These are phyloP conservation scores for Procambarus virginalis DNA, from an alignment of 1,140 invertebrate species.

Conservation along the genomic window DNA sequence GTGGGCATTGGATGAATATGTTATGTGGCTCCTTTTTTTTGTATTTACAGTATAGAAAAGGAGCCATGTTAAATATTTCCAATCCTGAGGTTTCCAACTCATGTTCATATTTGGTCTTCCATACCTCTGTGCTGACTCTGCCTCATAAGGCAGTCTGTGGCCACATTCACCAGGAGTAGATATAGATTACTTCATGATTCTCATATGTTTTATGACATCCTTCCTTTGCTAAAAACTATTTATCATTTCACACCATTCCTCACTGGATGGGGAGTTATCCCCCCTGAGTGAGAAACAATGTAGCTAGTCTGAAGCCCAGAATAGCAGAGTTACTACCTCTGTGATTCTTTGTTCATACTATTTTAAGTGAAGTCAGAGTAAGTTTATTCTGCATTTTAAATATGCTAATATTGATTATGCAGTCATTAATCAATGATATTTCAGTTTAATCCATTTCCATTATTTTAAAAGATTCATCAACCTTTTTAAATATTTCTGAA, in stretches of 20 bases:
- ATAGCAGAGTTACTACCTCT: constrained; percentile 5
- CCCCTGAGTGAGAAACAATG: background rate
- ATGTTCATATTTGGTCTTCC: constrained; percentile 58
- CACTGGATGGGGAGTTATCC: background rate
- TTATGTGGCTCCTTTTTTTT: constrained; percentile 15
- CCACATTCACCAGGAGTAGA: background rate
- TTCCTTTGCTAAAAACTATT: background rate
- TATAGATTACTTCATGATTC: constrained; percentile 12
- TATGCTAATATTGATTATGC: background rate
- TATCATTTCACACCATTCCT: background rate
- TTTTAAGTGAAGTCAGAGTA: background rate
- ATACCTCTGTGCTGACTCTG: constrained; percentile 19
- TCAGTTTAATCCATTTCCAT: constrained; percentile 8
- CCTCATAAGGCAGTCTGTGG: constrained; percentile 20
- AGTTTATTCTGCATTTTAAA: background rate
- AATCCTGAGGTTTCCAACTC: constrained; percentile 41
- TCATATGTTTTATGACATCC: constrained; percentile 20
- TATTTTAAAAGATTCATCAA: constrained; percentile 5
- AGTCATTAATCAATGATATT: constrained; percentile 4
- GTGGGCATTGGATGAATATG: constrained; percentile 20
- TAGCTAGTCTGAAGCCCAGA: constrained; percentile 11
- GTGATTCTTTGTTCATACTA: constrained; percentile 6
- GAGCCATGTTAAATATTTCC: constrained; percentile 19
- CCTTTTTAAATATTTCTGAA: background rate
- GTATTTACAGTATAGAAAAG: constrained; percentile 13